Percentiles rank a stretch among this genome's conserved stretches.
Evolutionary conservation across 2,113 vertebrate species (phyloP).

Genomic region (Promerops cafer): DNA sequence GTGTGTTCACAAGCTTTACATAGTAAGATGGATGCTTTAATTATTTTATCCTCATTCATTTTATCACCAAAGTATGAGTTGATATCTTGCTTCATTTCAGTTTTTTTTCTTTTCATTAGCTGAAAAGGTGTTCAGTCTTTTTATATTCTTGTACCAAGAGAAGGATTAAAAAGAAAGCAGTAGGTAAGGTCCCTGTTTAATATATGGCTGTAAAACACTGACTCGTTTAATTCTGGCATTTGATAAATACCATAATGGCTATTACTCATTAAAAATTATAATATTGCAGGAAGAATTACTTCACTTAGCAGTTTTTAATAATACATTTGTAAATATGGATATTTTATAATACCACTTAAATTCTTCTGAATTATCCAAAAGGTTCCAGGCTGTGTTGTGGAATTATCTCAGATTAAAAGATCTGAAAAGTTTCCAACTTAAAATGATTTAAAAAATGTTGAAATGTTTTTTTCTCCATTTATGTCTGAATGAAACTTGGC

Average conservation of each 20-base stretch:
- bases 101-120: not conserved
- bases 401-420: not conserved
- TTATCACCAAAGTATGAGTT: not conserved
- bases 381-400: not conserved
- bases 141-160: not conserved
- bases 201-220: not conserved
- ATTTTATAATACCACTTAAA: not conserved
- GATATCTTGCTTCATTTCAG: not conserved
- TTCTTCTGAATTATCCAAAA: not conserved
- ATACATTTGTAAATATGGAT: not conserved
- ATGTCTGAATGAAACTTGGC: not conserved
- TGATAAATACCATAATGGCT: not conserved
- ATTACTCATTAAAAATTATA: not conserved
- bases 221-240: not conserved
- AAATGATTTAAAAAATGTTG: not conserved
- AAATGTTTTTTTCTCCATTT: not conserved
- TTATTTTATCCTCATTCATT: not conserved
- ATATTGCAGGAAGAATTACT: not conserved
- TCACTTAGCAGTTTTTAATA: not conserved
- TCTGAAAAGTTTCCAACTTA: not conserved
- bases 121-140: not conserved
- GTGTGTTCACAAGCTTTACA: not conserved
- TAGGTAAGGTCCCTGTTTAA: not conserved
- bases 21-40: not conserved
- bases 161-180: not conserved